Evolutionary conservation across 1,140 invertebrate genomes (phyloP).

Genomic region (Coptotermes formosanus): DNA sequence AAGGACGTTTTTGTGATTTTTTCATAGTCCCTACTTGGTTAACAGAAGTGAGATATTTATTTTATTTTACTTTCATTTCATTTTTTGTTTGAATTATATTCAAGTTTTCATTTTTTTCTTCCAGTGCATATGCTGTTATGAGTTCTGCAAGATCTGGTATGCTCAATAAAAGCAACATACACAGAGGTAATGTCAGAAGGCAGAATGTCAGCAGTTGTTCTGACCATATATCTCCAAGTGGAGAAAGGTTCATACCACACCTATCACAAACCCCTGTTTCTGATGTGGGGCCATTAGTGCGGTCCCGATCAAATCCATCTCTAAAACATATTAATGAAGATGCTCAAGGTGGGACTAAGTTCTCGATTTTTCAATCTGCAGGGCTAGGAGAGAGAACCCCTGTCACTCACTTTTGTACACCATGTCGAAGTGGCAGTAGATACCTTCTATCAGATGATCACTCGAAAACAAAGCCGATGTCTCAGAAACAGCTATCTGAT

Average conservation of each 20-base stretch:
- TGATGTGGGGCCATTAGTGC: slow-evolving; percentile 25
- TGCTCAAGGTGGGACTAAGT: neutral
- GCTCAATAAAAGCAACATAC: neutral
- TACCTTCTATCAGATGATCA: neutral
- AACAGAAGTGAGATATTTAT: no score
- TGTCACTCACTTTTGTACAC: slow-evolving; percentile 43
- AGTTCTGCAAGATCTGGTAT: neutral
- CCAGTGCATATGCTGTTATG: neutral
- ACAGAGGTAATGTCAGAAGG: neutral
- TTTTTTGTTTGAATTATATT: neutral
- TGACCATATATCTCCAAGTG: neutral
- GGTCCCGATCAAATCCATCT: slow-evolving; percentile 28
- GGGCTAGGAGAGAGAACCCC: slow-evolving; percentile 37
- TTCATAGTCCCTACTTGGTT: no score
- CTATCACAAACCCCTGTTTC: neutral
- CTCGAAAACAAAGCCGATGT: neutral
- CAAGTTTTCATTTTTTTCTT: neutral
- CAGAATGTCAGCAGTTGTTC: neutral
- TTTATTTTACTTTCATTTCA: neutral
- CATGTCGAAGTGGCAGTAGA: slow-evolving; percentile 32
- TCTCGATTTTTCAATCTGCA: neutral
- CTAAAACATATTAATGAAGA: neutral
- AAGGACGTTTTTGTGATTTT: no score
- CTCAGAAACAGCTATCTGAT: neutral
- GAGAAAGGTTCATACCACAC: slow-evolving; percentile 2